A percentile compares a stretch with the other conserved stretches of the same genome.
Conservation (phyloP, 2,797 vertebrate genomes). For the Mallotus villosus region DNA sequence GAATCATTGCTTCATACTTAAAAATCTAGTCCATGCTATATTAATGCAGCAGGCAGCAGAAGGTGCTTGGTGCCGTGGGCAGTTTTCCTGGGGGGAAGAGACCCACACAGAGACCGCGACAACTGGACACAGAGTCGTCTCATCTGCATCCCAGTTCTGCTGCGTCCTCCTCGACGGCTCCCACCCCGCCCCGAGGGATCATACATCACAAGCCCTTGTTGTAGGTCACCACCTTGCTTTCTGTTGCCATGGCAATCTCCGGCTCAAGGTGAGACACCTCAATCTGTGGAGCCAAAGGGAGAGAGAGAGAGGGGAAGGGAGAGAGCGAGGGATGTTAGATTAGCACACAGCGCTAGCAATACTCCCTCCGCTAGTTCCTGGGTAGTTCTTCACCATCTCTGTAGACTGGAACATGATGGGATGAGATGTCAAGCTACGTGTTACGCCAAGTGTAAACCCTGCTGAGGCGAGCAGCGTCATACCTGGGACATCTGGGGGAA, state of each 20-base stretch:
- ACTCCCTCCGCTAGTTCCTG: too few species aligned
- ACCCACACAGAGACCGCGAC: constrained; percentile 28
- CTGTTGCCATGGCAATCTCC: constrained; percentile 89
- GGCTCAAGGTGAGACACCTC: constrained; percentile 91
- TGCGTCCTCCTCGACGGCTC: constrained; percentile 20
- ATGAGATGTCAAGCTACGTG: too few species aligned
- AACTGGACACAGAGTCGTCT: not conserved
- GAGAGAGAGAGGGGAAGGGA: constrained; percentile 11
- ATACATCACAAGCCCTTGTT: constrained; percentile 93
- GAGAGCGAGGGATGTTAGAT: not conserved
- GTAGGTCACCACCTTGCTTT: constrained; percentile 90
- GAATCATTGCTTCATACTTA: constrained; percentile 12
- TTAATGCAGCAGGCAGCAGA: constrained; percentile 28
- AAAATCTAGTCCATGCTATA: constrained; percentile 16
- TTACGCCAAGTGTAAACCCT: constrained; percentile 22
- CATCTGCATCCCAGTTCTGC: not conserved
- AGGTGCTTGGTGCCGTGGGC: constrained; percentile 15
- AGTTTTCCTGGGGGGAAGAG: constrained; percentile 4
- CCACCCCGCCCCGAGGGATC: constrained; percentile 10
- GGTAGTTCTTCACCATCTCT: too few species aligned
- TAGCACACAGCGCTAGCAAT: not conserved
- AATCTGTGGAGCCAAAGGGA: constrained; percentile 80
- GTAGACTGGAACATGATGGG: too few species aligned
- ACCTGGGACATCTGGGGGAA: constrained; percentile 99
- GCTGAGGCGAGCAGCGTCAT: constrained; percentile 45